A percentile compares a stretch with the other conserved stretches of the same genome.
phyloP scores from a whole-genome alignment of 2,113 vertebrate species.

The Gyps fulvus region DNA sequence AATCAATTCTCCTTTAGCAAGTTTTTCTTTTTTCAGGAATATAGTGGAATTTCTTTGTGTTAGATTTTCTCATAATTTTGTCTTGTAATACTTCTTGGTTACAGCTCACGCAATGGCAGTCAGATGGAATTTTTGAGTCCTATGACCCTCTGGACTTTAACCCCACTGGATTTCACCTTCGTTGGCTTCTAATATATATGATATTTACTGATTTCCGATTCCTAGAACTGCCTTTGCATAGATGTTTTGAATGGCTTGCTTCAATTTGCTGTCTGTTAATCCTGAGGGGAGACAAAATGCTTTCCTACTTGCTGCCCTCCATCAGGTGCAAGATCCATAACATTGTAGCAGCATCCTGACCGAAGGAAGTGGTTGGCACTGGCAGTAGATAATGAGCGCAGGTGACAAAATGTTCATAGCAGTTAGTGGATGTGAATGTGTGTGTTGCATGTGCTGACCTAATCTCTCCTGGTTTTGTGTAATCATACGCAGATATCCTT shows the following conservation, averaged over 20 bases:
- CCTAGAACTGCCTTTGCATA: neutral
- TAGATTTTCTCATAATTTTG: neutral
- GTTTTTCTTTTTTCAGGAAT: neutral
- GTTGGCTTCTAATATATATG: neutral
- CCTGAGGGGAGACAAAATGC: rapidly evolving
- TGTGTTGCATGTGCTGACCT: neutral
- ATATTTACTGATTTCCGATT: neutral
- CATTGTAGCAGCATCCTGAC: no score
- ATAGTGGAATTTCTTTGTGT: neutral
- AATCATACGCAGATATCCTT: neutral
- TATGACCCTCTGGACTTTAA: neutral
- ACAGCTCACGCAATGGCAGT: neutral
- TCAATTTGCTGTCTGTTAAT: neutral
- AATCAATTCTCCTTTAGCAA: neutral
- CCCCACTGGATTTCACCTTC: neutral
- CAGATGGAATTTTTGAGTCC: neutral
- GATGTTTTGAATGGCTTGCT: neutral
- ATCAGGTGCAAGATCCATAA: neutral
- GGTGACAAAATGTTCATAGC: neutral
- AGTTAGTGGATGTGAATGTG: neutral
- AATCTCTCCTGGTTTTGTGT: neutral
- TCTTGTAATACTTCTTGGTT: neutral
- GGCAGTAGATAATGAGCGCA: neutral
- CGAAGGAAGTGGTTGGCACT: neutral
- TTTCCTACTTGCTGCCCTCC: neutral